phyloP scores from a whole-genome alignment of 2,113 vertebrate genomes.

The Salvator merianae region DNA sequence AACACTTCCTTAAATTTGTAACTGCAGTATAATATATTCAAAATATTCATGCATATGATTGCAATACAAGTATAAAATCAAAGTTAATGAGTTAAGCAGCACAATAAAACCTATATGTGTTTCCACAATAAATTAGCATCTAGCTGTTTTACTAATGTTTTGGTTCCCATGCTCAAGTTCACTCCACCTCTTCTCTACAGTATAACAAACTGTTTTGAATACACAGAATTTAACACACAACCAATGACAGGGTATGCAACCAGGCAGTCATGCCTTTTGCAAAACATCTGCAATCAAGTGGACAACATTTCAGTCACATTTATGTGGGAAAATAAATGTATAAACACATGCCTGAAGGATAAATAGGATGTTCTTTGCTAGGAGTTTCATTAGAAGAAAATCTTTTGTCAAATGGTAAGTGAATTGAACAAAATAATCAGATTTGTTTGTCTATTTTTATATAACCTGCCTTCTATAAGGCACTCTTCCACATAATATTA shows the following conservation, averaged over 20 bases:
- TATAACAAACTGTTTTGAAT: background rate
- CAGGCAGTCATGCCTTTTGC: constrained; percentile 47
- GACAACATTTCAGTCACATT: constrained; percentile 50
- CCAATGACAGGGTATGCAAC: constrained; percentile 48
- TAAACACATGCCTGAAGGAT: constrained; percentile 55
- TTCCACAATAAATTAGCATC: constrained; percentile 44
- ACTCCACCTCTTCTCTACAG: constrained; percentile 10
- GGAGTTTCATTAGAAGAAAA: constrained; percentile 44
- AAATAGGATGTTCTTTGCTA: constrained; percentile 37
- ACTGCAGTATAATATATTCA: constrained; percentile 42
- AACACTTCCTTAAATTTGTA: constrained; percentile 45
- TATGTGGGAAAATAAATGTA: constrained; percentile 57
- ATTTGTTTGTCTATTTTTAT: background rate
- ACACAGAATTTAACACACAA: background rate
- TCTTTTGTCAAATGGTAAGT: constrained; percentile 2
- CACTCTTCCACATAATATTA: constrained; percentile 17
- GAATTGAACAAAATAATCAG: background rate
- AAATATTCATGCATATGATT: background rate
- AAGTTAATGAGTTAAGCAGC: constrained; percentile 43
- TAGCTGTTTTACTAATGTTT: constrained; percentile 12
- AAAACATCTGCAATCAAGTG: constrained; percentile 42
- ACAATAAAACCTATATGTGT: constrained; percentile 20
- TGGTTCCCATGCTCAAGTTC: constrained; percentile 6
- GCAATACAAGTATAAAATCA: constrained; percentile 23
- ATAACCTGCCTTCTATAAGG: background rate